Evolutionary conservation across 1,140 invertebrate species (phyloP).

Genomic region (Drosophila micromelanica): DNA sequence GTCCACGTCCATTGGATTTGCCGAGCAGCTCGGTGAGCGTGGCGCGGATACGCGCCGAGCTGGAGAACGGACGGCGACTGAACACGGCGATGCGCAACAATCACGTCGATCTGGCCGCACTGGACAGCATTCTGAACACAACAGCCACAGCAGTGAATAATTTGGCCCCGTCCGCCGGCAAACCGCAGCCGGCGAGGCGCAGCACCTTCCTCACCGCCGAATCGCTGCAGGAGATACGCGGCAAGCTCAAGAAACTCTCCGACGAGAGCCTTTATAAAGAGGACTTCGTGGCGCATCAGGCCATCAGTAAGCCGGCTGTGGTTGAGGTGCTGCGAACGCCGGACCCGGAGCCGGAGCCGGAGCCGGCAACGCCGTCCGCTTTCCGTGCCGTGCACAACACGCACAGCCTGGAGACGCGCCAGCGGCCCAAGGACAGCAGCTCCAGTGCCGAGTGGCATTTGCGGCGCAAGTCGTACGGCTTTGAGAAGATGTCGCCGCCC

Average conservation of each 20-base stretch:
- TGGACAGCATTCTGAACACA: slow-evolving; percentile 85
- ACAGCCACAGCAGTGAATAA: slow-evolving; percentile 41
- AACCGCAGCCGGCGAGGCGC: slow-evolving; percentile 54
- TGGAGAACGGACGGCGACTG: slow-evolving; percentile 85
- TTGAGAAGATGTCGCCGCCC: slow-evolving; percentile 87
- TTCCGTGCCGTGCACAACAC: slow-evolving; percentile 84
- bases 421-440: slow-evolving; percentile 83
- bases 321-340: slow-evolving; percentile 47
- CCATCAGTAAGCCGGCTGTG: slow-evolving; percentile 19
- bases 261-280: slow-evolving; percentile 83
- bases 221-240: slow-evolving; percentile 86
- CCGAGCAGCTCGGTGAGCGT: slow-evolving; percentile 85
- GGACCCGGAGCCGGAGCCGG: slow-evolving; percentile 27
- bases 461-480: slow-evolving; percentile 90
- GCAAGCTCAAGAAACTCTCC: slow-evolving; percentile 85
- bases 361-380: slow-evolving; percentile 41
- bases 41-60: slow-evolving; percentile 85
- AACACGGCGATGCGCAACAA: slow-evolving; percentile 85
- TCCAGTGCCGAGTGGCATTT: slow-evolving; percentile 88
- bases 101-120: slow-evolving; percentile 84
- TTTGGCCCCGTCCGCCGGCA: no score
- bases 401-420: slow-evolving; percentile 86
- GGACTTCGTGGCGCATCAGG: slow-evolving; percentile 63
- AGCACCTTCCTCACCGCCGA: slow-evolving; percentile 86
- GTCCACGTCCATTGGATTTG: slow-evolving; percentile 85